Base-by-base conservation (phyloP, 2,888 invertebrate species). In the Athalia rosae region DNA sequence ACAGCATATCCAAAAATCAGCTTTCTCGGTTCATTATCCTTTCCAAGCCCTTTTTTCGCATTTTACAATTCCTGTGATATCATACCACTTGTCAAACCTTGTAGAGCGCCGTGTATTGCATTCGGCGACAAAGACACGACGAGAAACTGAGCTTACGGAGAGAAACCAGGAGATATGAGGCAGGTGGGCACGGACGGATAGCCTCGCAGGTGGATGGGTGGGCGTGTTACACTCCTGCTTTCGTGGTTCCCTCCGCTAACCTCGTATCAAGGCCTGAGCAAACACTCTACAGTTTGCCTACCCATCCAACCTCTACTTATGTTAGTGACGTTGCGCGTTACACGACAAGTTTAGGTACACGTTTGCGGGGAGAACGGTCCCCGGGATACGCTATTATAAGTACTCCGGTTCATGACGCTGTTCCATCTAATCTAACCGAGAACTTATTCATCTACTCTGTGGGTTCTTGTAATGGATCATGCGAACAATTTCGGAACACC, bases 181-280 rank as follows among this genome's bases (percentile, higher is more conserved):
- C 28, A 28, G 28, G 1, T 28, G 2, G 28, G n/a, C n/a, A n/a
- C 28, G 2, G 28, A n/a, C n/a, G n/a, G n/a, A 28, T 28, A n/a
- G 53, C n/a, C n/a, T 53, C 53, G 53, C 9, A 11, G 11, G 11
- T 8, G 8, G 53, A 53, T 4, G 0, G 53, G 53, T 0, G n/a
- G n/a, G n/a, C 53, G 9, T 9, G n/a, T n/a, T 53, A 53, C n/a
- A 53, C 53, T 4, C 53, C 53, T 9, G 53, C 11, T 53, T 53
- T 61, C 61, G 61, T 7, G 61, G 61, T 61, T 61, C 13, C 61
- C 15, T 61, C 4, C 7, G 13, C 61, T 61, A 61, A 61, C 61
- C 61, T 28, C 53, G 53, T n/a, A 53, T 53, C 53, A n/a, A 48
- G 66, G 48, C 48, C 66, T 66, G 66, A 66, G 13, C 66, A 66